A percentile compares a stretch with the other conserved stretches of the same genome.
Conservation (phyloP, 2,113 vertebrate species). For the Lamprologus speciosus region DNA sequence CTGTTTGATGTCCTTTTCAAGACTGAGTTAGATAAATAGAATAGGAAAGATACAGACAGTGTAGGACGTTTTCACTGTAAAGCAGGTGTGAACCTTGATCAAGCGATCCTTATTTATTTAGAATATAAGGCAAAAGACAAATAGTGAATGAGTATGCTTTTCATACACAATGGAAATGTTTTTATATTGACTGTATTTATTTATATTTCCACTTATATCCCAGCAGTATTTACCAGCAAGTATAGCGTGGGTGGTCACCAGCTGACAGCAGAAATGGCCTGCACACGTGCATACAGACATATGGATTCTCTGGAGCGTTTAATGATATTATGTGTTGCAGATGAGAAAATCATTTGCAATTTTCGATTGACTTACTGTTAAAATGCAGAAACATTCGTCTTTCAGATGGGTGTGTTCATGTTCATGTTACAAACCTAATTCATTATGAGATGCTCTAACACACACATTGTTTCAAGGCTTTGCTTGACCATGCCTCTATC, state of each 20-base stretch:
- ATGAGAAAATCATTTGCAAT: background rate
- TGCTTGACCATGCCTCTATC: background rate
- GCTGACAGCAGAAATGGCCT: background rate
- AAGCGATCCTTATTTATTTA: background rate
- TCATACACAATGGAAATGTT: background rate
- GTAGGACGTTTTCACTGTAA: background rate
- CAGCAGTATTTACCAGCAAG: background rate
- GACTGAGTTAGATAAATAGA: background rate
- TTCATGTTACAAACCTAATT: background rate
- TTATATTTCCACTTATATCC: background rate
- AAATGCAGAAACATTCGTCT: background rate
- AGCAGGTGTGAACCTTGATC: background rate
- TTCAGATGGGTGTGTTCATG: background rate
- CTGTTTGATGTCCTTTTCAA: background rate
- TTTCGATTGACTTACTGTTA: background rate
- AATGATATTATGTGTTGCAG: background rate
- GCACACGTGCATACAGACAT: background rate
- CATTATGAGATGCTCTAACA: background rate
- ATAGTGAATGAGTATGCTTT: background rate
- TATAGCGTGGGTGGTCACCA: background rate
- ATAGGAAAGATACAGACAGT: background rate
- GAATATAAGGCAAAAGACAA: background rate
- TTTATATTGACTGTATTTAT: background rate
- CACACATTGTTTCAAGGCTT: background rate
- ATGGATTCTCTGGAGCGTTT: background rate